These are phyloP conservation scores for Drosophila mimica DNA, from an alignment of 2,888 invertebrate genomes.

Conservation along the genomic window DNA sequence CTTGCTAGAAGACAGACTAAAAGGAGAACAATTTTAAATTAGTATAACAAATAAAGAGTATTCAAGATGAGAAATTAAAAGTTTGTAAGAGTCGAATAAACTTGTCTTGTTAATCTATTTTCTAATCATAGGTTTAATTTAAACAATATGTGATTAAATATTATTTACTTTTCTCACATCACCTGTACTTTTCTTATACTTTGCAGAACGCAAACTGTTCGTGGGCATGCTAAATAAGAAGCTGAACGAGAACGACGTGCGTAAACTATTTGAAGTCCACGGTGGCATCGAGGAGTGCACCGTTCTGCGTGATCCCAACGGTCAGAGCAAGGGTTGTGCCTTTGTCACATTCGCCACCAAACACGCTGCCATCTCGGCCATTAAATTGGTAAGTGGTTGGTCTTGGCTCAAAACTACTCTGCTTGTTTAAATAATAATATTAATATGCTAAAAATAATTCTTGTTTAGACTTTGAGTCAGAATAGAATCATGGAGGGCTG, in stretches of 20 bases:
- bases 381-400: conserved; percentile 89
- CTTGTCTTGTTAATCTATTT: neutral
- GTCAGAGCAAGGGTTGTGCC: conserved; percentile 99
- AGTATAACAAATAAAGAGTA: neutral
- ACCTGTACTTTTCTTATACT: neutral
- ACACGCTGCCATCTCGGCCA: conserved; percentile 98
- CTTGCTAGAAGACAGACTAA: neutral
- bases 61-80: neutral
- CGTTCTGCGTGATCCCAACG: conserved; percentile 96
- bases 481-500: conserved; percentile 99
- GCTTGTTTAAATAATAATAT: neutral
- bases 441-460: neutral
- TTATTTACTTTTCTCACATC: neutral
- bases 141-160: neutral
- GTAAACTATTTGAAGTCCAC: conserved; percentile 95
- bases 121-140: neutral
- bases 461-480: conserved; percentile 93
- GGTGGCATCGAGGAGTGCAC: conserved; percentile 99
- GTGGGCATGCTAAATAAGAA: conserved; percentile 99
- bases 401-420: neutral
- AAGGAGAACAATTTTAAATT: neutral
- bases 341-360: conserved; percentile 99
- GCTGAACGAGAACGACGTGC: conserved; percentile 96
- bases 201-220: conserved; percentile 97
- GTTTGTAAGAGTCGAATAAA: neutral